phyloP scores from a whole-genome alignment of 1,140 invertebrate species.

The Palaemon carinicauda region DNA sequence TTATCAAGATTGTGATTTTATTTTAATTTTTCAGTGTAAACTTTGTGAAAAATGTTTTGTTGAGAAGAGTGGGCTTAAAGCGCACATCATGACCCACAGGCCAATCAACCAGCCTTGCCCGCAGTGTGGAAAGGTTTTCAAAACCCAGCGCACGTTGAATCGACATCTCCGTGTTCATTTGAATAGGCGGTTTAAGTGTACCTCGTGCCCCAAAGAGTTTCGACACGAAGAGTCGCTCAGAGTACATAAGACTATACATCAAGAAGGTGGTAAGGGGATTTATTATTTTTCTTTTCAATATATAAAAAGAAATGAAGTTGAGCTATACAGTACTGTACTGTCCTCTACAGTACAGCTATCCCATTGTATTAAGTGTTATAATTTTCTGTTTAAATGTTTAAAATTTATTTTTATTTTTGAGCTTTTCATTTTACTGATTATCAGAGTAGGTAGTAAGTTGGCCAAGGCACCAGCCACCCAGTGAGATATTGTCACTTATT shows the following conservation, averaged over 20 bases:
- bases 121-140: slow-evolving; percentile 40
- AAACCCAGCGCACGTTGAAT: slow-evolving; percentile 36
- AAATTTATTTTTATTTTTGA: no score
- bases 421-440: no score
- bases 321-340: not conserved
- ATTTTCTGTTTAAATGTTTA: no score
- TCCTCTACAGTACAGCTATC: no score
- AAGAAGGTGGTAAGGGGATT: slow-evolving; percentile 23
- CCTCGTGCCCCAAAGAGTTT: slow-evolving; percentile 23
- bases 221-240: slow-evolving; percentile 42
- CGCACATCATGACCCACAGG: slow-evolving; percentile 27
- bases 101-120: slow-evolving; percentile 25
- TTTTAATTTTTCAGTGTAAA: slow-evolving; percentile 12
- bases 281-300: no score
- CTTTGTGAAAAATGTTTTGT: slow-evolving; percentile 39
- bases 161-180: slow-evolving; percentile 35
- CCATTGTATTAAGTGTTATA: no score
- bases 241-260: slow-evolving; percentile 32
- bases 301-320: no score
- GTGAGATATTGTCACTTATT: no score
- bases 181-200: not conserved
- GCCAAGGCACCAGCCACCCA: no score
- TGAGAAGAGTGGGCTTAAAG: slow-evolving; percentile 41
- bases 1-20: no score
- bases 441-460: no score